These are phyloP conservation scores for Apogon talboti DNA, from an alignment of 2,797 vertebrate genomes.

Conservation along the genomic window DNA sequence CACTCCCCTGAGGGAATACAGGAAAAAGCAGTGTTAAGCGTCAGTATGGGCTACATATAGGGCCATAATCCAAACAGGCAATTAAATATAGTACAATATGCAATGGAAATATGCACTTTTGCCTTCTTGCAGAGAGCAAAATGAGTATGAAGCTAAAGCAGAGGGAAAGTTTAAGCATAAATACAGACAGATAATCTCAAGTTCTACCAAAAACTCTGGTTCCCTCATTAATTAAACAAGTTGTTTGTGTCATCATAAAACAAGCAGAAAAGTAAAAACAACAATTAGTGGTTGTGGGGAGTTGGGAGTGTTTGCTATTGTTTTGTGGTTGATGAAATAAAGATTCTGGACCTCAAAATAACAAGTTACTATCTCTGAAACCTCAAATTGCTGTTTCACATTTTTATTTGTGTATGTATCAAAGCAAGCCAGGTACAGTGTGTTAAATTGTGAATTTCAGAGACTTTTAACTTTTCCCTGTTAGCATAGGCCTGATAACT, in stretches of 20 bases:
- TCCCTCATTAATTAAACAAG: conserved; percentile 2
- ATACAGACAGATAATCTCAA: neutral
- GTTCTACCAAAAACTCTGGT: neutral
- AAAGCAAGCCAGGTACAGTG: too few species aligned
- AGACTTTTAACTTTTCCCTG: too few species aligned
- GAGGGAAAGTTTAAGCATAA: neutral
- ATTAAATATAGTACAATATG: conserved; percentile 20
- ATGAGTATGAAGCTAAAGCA: neutral
- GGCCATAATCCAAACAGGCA: conserved; percentile 6
- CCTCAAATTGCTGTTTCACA: too few species aligned
- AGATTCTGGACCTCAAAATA: too few species aligned
- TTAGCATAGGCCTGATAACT: too few species aligned
- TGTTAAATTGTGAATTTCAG: too few species aligned
- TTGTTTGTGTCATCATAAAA: neutral
- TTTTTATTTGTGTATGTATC: too few species aligned
- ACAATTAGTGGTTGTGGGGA: neutral
- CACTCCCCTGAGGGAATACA: conserved; percentile 78
- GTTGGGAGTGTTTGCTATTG: too few species aligned
- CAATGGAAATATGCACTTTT: conserved; percentile 22
- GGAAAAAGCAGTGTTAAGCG: conserved; percentile 40
- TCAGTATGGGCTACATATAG: neutral
- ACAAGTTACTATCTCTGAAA: too few species aligned
- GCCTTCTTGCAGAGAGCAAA: conserved; percentile 14
- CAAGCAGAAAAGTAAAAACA: neutral
- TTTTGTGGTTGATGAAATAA: too few species aligned